phyloP scores from a whole-genome alignment of 2,797 vertebrate genomes.

The Lacerta bilineata region DNA sequence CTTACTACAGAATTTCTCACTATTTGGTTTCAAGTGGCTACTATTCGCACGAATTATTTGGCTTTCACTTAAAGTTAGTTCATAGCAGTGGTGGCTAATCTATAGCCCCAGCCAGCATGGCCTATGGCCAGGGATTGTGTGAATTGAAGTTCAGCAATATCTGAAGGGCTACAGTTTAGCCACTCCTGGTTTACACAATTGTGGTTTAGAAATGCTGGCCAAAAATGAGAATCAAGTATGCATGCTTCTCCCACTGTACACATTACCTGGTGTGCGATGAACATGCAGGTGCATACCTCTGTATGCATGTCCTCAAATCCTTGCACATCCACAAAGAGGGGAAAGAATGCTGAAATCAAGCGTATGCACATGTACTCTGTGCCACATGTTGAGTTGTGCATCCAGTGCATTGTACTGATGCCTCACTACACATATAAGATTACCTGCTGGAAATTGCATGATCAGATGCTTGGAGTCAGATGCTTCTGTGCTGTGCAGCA shows the following conservation, averaged over 20 bases:
- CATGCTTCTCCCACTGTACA: neutral
- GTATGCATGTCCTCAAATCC: neutral
- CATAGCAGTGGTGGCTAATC: no score
- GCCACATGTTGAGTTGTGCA: no score
- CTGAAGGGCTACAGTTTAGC: no score
- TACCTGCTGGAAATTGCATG: neutral
- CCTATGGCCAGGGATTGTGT: no score
- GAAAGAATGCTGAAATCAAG: neutral
- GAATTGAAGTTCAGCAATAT: no score
- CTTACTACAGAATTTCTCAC: neutral
- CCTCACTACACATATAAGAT: neutral
- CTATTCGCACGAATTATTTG: neutral
- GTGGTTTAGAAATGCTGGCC: neutral
- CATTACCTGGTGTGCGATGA: neutral
- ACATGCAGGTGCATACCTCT: no score
- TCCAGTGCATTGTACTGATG: neutral
- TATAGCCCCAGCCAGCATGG: no score
- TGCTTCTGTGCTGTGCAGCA: neutral
- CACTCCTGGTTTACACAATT: neutral
- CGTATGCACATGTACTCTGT: no score
- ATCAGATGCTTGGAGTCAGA: neutral
- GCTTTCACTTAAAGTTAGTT: neutral
- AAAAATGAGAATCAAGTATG: neutral
- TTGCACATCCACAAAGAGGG: neutral
- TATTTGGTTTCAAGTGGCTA: neutral